Base-by-base conservation (phyloP, 2,888 invertebrate species). In the Hyposoter dolosus region DNA sequence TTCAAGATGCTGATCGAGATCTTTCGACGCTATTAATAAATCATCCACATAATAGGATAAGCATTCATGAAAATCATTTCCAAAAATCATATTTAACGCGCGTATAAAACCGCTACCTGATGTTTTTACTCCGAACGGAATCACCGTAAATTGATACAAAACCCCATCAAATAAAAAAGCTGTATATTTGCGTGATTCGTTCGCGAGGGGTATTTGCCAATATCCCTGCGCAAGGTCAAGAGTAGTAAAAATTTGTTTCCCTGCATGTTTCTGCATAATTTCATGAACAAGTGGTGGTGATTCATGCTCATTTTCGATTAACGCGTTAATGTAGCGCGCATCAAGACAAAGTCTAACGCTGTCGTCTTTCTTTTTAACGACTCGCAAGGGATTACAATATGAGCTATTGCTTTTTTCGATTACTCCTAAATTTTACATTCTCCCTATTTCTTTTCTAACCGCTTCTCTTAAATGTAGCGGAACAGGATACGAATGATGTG, bases 351-450 rank as follows among this genome's bases (percentile, higher is more conserved):
- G 80, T 17, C 91, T 71, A 0, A 91, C 85, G 15, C 88, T 72
- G 0, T 90, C 90, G 60, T 92, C 90, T 56, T 91, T 90, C 76
- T 92, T 92, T 56, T 88, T 68, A 0, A 89, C 89, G 17, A 89
- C 89, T 2, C 90, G 89, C 32, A 92, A 77, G 4, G 92, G 92
- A 71, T 91, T 91, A 12, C 88, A 83, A 85, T 88, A 92, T 3
- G 87, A 86, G 5, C 90, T 90, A n/a, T 35, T 15, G 4, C 89
- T 85, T n/a, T n/a, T 50, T 9, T 74, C 60, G 12, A 74, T 74
- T n/a, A 74, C 40, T 40, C 74, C 50, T 15, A 10, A 23, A 32
- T 53, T 17, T 4, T 50, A 5, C 50, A 71, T 50, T 28, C 50
- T n/a, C 6, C n/a, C 7, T 10, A 71, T 71, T 53, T 53, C 35